A percentile compares a stretch with the other conserved stretches of the same genome.
Evolutionary conservation across 2,888 invertebrate genomes (phyloP).

Genomic region (Aspidiotus rigidus): DNA sequence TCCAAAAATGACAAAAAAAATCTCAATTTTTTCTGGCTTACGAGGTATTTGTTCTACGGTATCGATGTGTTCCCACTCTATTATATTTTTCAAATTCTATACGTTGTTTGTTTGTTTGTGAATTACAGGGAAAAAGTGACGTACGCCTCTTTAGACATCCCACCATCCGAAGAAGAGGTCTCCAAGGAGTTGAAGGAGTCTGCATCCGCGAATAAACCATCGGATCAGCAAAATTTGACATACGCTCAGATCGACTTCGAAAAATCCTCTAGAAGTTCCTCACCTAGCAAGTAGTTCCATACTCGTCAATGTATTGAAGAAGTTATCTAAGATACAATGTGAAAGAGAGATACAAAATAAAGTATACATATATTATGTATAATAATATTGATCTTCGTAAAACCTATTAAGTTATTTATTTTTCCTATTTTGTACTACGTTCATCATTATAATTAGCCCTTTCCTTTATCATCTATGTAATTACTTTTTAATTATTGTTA

Average conservation of each 20-base stretch:
- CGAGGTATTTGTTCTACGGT: too few species aligned
- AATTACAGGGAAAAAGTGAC: slow-evolving; percentile 38
- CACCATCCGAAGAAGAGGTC: slow-evolving; percentile 41
- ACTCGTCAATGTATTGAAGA: not conserved
- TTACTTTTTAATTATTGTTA: too few species aligned
- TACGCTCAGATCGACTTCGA: slow-evolving; percentile 74
- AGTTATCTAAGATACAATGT: not conserved
- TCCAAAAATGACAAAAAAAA: too few species aligned
- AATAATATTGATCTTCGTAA: not conserved
- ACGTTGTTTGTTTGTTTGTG: slow-evolving; percentile 35
- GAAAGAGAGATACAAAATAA: not conserved
- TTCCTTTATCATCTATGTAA: not conserved
- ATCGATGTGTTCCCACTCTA: too few species aligned
- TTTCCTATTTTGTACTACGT: not conserved
- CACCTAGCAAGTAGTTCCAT: slow-evolving; percentile 9
- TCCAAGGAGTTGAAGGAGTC: slow-evolving; percentile 11
- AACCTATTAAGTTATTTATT: not conserved
- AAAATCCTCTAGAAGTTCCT: slow-evolving; percentile 20
- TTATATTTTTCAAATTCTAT: not conserved
- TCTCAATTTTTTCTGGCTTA: too few species aligned
- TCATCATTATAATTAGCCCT: not conserved
- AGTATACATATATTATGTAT: not conserved
- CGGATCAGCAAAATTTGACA: slow-evolving; percentile 47
- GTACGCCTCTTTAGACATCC: slow-evolving; percentile 58
- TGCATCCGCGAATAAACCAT: slow-evolving; percentile 33